phyloP scores from a whole-genome alignment of 1,140 invertebrate genomes.

The Neelides sp. region DNA sequence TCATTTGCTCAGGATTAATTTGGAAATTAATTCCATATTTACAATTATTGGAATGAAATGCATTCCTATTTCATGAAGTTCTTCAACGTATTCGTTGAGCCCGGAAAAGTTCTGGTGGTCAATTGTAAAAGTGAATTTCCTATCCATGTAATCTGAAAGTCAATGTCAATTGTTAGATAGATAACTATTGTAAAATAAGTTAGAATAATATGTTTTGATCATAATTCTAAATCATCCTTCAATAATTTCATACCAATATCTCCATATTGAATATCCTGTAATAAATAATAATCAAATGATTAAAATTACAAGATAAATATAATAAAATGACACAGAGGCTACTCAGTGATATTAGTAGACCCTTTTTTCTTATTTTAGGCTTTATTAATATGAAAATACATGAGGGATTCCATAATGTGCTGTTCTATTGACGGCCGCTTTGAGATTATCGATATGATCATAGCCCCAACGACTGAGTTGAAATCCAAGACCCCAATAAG shows the following conservation, averaged over 20 bases:
- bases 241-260: conserved; percentile 32
- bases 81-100: conserved; percentile 57
- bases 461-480: conserved; percentile 41
- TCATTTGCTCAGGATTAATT: too few relatives aligned
- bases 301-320: neutral
- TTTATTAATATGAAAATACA: neutral
- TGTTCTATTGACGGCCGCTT: conserved; percentile 35
- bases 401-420: conserved; percentile 36
- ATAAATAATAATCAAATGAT: neutral
- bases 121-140: conserved; percentile 70
- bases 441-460: conserved; percentile 34
- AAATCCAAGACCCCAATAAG: conserved; percentile 42
- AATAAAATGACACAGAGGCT: too few relatives aligned
- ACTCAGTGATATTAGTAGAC: too few relatives aligned
- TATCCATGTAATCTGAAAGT: conserved; percentile 74
- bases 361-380: neutral
- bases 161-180: neutral
- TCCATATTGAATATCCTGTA: conserved; percentile 40
- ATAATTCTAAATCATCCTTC: neutral
- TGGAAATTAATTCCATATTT: neutral
- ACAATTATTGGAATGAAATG: conserved; percentile 37
- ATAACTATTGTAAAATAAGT: neutral
- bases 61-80: conserved; percentile 40
- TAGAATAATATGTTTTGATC: neutral
- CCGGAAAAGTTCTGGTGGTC: conserved; percentile 50